Evolutionary conservation across 2,113 vertebrate genomes (phyloP).

Genomic region (Dasyornis broadbenti): DNA sequence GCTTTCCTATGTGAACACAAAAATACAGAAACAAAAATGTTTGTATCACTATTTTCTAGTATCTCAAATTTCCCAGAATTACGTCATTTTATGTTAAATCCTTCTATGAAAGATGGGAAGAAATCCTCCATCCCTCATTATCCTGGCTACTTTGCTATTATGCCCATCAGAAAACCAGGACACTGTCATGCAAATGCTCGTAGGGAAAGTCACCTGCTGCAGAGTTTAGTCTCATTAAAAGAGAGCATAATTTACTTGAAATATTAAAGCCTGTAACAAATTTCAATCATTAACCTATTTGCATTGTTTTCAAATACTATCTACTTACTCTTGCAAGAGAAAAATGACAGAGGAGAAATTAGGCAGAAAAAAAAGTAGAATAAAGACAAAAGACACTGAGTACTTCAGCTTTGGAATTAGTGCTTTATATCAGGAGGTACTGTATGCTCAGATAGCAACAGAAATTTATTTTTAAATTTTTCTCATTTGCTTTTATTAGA

Average conservation of each 20-base stretch:
- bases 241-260: not conserved
- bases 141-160: not conserved
- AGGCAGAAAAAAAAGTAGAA: not conserved
- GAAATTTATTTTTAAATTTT: not conserved
- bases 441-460: not conserved
- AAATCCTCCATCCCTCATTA: not conserved
- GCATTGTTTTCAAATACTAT: not conserved
- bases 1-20: not conserved
- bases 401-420: not conserved
- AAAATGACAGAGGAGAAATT: not conserved
- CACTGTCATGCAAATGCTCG: not conserved
- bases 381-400: not conserved
- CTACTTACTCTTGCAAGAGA: not conserved
- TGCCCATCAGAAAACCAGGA: not conserved
- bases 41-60: not conserved
- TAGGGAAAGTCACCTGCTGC: not conserved
- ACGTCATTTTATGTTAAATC: not conserved
- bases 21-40: not conserved
- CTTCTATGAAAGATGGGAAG: not conserved
- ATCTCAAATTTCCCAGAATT: not conserved
- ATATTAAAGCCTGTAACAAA: not conserved
- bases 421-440: not conserved
- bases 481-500: not conserved
- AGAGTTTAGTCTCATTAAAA: not conserved
- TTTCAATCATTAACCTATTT: not conserved